A percentile compares a stretch with the other conserved stretches of the same genome.
Conservation (phyloP, 2,888 invertebrate genomes). For the Elaeidobius kamerunicus region DNA sequence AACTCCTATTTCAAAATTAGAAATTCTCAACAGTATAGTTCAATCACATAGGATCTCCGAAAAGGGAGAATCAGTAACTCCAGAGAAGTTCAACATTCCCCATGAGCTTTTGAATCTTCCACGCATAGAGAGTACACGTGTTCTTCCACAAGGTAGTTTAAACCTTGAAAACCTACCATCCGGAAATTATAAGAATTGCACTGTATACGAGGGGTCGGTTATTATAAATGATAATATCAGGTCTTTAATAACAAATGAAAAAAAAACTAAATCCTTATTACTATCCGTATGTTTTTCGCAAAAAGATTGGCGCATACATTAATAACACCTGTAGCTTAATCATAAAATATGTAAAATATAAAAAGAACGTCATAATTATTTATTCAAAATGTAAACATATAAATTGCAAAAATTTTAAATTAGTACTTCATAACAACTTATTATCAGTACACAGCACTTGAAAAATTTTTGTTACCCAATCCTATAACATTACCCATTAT, state of each 20-base stretch:
- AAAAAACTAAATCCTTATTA: not conserved
- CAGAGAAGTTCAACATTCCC: too few relatives aligned
- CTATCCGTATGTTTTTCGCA: not conserved
- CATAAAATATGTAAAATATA: slow-evolving; percentile 3
- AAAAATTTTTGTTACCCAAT: too few relatives aligned
- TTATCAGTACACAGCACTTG: slow-evolving; percentile 1
- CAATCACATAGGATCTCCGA: too few relatives aligned
- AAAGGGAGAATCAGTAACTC: too few relatives aligned
- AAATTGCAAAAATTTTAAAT: slow-evolving; percentile 12
- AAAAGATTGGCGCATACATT: not conserved
- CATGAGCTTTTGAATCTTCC: too few relatives aligned
- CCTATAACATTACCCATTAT: slow-evolving; percentile 6
- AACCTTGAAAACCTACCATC: not conserved
- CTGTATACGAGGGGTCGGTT: not conserved
- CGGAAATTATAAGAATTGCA: not conserved
- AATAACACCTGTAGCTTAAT: slow-evolving; percentile 3
- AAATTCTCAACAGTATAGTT: too few relatives aligned
- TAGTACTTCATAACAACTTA: not conserved
- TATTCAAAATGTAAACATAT: slow-evolving; percentile 7
- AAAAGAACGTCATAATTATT: not conserved
- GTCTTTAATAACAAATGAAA: not conserved
- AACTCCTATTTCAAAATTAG: too few relatives aligned
- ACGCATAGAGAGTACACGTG: not conserved
- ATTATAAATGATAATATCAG: not conserved
- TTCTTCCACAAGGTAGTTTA: not conserved